Evolutionary conservation across 2,797 vertebrate species (phyloP), one percentile per base, ranked within the genome.

Genomic region (Microctenopoma lineatum): DNA sequence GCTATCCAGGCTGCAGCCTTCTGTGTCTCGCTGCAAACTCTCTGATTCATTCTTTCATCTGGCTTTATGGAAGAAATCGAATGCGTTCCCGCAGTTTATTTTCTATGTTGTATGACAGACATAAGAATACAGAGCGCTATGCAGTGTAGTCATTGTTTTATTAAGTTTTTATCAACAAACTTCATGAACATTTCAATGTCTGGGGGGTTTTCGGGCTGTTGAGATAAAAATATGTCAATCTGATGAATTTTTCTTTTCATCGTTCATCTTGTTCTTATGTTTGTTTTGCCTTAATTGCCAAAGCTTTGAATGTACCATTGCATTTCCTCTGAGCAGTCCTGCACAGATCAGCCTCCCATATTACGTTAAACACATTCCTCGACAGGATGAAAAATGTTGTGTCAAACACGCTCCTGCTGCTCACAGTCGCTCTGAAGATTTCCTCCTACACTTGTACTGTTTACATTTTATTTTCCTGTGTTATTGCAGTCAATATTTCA

Each of bases 241-340:
- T 45, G 45, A 73, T 80, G 61, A 71, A 48, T 5, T 5, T 50
- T 55, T 47, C 11, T 56, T 77, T 82, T 79, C 67, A 41, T 26
- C 32, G 21, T 51, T 11, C 9, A 27, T 59, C 13, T 10, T 74
- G 58, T 66, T 36, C 60, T 74, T 27, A 21, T 59, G 26, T 79
- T 81, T 88, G 52, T 78, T 87, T 85, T 73, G 82, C 81, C 79
- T 86, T 84, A 82, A 79, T 81, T 77, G 83, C 81, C 75, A 83
- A 87, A 89, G 86, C 75, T 71, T 87, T 90, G 85, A 92, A 90
- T 92, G 84, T 92, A 84, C 52, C 77, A 45, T 66, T 13, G 0
- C 18, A 65, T 66, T 52, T 26, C 46, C 9, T 27, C 4, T 26
- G 4, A 48, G 26, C 41, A 54, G 4, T 68, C 38, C 11, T 27